Base-by-base conservation (phyloP, 64 coral and sea anemone genomes). In the Stylophora pistillata region DNA sequence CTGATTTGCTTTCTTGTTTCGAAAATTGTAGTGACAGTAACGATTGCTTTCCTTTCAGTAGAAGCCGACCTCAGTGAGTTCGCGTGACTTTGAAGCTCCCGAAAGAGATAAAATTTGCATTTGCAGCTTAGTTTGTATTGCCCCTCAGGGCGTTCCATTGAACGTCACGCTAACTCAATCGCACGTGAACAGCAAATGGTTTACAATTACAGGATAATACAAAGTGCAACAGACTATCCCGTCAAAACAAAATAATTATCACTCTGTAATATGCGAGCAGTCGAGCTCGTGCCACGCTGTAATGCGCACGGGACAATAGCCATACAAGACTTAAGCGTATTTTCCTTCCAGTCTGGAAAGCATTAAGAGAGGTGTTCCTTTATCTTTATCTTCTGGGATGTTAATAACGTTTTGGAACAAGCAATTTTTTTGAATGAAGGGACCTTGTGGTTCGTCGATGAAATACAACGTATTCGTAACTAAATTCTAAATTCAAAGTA, bases 141-240 rank as follows among this genome's bases (percentile, higher is more conserved):
- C 62, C 80, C 62, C 34, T n/a, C 9, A 30, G 62, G 11, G 58
- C 15, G 62, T 26, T 70, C 28, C 64, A 5, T 69, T 34, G 53
- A n/a, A 84, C 80, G 80, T 84, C 80, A 84, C 80, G 80, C 80
- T n/a, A 84, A 69, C 53, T 41, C 41, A 53, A 70, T 69, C 32
- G 31, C 80, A 84, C 61, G 80, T 70, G 80, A 70, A 84, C 62
- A 84, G 64, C 80, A 69, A 84, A 84, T 84, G 37, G 29, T 25
- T 27, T 17, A 17, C 9, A 17, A 62, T 30, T 81, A 41, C 80
- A 84, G 53, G 33, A 69, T 15, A 84, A 52, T 12, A 68, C 64
- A 23, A 28, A 70, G 20, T 25, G 32, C 47, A 65, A 52, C 62
- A 66, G 80, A 64, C 65, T 37, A 47, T 25, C 34, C 30, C 61